Percentiles rank a stretch among this genome's conserved stretches.
Conservation (phyloP, 2,888 invertebrate species). For the Philereme vetulata region DNA sequence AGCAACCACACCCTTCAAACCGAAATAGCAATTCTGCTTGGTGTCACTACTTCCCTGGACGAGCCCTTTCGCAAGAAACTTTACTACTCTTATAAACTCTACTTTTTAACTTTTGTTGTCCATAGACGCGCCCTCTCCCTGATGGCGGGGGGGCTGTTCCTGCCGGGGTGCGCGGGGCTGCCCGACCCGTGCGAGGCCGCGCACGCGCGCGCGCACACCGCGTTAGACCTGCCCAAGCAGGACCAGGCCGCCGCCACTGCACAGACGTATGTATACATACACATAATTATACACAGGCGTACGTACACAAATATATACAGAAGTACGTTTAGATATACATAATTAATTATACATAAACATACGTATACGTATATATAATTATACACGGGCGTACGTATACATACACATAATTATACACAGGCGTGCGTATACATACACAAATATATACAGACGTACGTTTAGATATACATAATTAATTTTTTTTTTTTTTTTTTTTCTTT, state of each 20-base stretch:
- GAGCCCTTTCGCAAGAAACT: too few species aligned
- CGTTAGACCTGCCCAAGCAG: conserved; percentile 95
- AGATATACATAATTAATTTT: too few species aligned
- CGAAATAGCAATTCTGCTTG: too few species aligned
- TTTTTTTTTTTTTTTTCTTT: too few species aligned
- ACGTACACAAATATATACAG: background rate
- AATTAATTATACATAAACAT: conserved; percentile 87
- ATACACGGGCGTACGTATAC: background rate
- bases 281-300: background rate
- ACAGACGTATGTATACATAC: conserved; percentile 85
- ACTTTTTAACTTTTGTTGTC: too few species aligned
- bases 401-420: too few species aligned
- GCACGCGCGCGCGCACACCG: conserved; percentile 94
- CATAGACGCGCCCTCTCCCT: conserved; percentile 92
- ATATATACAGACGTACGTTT: too few species aligned
- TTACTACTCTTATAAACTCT: too few species aligned
- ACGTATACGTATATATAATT: conserved; percentile 31
- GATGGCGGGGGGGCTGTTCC: conserved; percentile 95
- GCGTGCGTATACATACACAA: too few species aligned
- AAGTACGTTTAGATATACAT: too few species aligned
- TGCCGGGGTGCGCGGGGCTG: conserved; percentile 96
- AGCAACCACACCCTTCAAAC: too few species aligned
- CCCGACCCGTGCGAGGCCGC: conserved; percentile 97
- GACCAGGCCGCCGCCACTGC: conserved; percentile 97
- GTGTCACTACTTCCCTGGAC: too few species aligned